These are phyloP conservation scores for Aphidoletes aphidimyza DNA, from an alignment of 2,888 invertebrate genomes.

Conservation along the genomic window DNA sequence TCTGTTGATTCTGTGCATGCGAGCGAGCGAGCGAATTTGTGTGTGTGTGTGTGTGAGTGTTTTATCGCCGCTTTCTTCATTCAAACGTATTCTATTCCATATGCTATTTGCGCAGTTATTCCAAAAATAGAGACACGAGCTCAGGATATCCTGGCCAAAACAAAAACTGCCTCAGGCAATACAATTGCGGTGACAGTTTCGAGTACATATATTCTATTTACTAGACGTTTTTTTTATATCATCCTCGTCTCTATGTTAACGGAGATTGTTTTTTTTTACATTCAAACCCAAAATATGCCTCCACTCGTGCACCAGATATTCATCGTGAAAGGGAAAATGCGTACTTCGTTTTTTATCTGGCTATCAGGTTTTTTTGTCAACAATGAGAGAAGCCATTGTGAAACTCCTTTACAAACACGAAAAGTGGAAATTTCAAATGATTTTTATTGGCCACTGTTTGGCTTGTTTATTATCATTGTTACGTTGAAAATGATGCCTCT, in stretches of 20 bases:
- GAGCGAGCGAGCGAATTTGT: not conserved
- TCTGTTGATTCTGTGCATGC: not conserved
- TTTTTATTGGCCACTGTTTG: not conserved
- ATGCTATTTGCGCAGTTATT: slow-evolving; percentile 15
- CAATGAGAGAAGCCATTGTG: too few relatives aligned
- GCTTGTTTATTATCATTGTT: not conserved
- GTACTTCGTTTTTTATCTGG: not conserved
- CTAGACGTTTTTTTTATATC: not conserved
- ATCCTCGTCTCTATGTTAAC: not conserved
- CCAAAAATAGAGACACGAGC: not conserved
- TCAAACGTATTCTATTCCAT: not conserved
- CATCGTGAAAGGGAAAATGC: too few relatives aligned
- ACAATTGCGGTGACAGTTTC: slow-evolving; percentile 24
- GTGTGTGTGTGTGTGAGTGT: not conserved
- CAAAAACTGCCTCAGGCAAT: slow-evolving; percentile 2
- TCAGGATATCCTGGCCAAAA: slow-evolving; percentile 17
- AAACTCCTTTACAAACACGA: not conserved
- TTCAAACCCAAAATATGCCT: too few relatives aligned
- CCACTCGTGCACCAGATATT: too few relatives aligned
- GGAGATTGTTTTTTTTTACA: too few relatives aligned
- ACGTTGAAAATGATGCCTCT: not conserved
- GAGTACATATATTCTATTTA: not conserved
- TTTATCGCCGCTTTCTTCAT: not conserved
- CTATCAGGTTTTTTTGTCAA: too few relatives aligned
- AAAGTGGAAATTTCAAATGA: slow-evolving; percentile 18